Base-by-base conservation (phyloP, 2,888 invertebrate species). In the Tipula helvola region DNA sequence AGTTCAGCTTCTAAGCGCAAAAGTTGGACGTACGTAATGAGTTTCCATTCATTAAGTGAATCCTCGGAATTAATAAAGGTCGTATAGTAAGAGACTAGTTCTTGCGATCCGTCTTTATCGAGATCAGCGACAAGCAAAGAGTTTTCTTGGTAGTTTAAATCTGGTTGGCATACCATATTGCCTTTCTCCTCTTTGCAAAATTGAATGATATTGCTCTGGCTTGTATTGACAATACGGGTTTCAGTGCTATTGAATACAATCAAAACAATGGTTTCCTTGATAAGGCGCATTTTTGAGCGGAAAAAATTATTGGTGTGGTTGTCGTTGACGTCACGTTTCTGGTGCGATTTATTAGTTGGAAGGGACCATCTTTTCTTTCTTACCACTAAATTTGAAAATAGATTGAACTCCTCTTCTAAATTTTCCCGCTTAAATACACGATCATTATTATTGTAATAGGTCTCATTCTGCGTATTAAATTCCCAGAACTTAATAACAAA, bases 401-500 rank as follows among this genome's bases (percentile, higher is more conserved):
- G 85, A 71, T 87, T 87, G 36, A 85, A 87, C 88, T 89, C 71
- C 88, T 88, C 87, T 88, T 89, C 87, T 88, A 87, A 83, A 88
- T 88, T 86, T 47, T 16, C 47, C 36, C 87, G 87, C 52, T 87
- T 87, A 71, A 71, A 71, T 57, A 87, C 39, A 5, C 87, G 83
- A 18, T 47, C 28, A 10, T 18, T 87, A 83, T 86, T 87, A 28
- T 12, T 88, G 87, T 39, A 87, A 87, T n/a, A 87, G 85, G 88
- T 88, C 42, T 86, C 84, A 42, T 86, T 87, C 87, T 87, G 87
- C 18, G 71, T 71, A 88, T 93, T 93, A 96, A 96, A 96, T 89
- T 95, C 95, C 96, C 96, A 96, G 91, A 96, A 95, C 92, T 96
- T 96, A 88, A 96, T 91, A 18, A 96, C 95, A 91, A 96, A 96